These are phyloP conservation scores for Peromyscus nudipes DNA, from an alignment of 2,797 vertebrate genomes.

Conservation along the genomic window DNA sequence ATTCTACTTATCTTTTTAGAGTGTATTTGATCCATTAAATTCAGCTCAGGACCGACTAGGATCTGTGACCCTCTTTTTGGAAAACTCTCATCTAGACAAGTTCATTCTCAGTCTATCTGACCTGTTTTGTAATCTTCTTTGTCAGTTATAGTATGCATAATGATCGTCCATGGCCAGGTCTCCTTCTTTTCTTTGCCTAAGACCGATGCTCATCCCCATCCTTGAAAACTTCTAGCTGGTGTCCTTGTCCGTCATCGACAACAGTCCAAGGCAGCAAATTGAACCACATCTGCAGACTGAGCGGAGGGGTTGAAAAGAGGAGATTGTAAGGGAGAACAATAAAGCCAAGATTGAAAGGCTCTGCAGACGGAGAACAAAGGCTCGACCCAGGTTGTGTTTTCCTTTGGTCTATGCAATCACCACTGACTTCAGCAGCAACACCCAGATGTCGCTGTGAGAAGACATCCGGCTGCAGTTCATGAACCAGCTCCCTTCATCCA, in stretches of 20 bases:
- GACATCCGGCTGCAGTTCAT: not conserved
- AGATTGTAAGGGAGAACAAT: slow-evolving; percentile 67
- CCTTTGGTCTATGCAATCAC: not conserved
- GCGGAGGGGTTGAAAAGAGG: slow-evolving; percentile 41
- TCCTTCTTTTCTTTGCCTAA: not conserved
- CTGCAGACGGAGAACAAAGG: slow-evolving; percentile 42
- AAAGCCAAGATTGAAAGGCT: slow-evolving; percentile 44
- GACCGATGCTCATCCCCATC: not conserved
- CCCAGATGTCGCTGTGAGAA: slow-evolving; percentile 44
- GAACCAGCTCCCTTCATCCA: not conserved
- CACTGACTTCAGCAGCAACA: not conserved
- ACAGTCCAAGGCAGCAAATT: slow-evolving; percentile 17
- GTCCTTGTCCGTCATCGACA: not conserved
- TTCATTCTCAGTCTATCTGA: not conserved
- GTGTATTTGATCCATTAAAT: not conserved
- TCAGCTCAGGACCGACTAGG: not conserved
- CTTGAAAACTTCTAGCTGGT: slow-evolving; percentile 6
- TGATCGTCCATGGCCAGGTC: too few species aligned
- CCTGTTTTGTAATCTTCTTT: not conserved
- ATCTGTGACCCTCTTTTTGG: not conserved
- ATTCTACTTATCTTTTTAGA: not conserved
- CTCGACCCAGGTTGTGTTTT: slow-evolving; percentile 52
- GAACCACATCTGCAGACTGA: slow-evolving; percentile 63
- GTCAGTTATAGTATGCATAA: not conserved
- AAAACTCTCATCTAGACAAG: not conserved